phyloP scores from a whole-genome alignment of 2,113 vertebrate genomes.

The Alectura lathami region DNA sequence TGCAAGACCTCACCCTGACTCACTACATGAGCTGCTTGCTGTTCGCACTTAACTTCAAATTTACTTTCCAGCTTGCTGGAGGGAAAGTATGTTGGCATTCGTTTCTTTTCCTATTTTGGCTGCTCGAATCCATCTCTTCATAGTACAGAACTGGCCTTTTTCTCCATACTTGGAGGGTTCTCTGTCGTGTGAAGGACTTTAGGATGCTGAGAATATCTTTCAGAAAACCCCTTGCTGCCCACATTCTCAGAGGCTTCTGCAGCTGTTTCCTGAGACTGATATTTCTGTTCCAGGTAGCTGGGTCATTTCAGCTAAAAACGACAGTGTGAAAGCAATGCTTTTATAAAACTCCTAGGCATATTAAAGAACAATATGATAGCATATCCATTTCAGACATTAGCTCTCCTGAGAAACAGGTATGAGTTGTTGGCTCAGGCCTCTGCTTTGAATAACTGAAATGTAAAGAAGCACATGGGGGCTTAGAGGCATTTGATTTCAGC shows the following conservation, averaged over 20 bases:
- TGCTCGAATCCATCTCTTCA: background rate
- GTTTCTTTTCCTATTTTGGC: background rate
- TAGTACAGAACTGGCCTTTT: background rate
- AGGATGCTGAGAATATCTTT: background rate
- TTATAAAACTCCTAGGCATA: background rate
- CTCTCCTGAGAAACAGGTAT: slow-evolving; percentile 15
- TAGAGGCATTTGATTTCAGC: background rate
- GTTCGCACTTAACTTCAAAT: background rate
- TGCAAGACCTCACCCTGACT: background rate
- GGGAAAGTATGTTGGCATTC: background rate
- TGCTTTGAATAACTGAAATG: slow-evolving; percentile 46
- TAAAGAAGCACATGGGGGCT: background rate
- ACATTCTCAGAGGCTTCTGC: background rate
- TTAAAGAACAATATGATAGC: background rate
- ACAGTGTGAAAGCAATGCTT: background rate
- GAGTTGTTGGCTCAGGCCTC: background rate
- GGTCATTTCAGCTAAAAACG: background rate
- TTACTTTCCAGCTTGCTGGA: background rate
- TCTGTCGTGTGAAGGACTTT: background rate
- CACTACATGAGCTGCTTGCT: background rate
- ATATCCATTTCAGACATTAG: background rate
- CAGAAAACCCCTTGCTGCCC: background rate
- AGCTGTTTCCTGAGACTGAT: background rate
- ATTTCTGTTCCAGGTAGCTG: background rate
- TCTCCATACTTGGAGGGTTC: background rate